phyloP scores from a whole-genome alignment of 1,140 invertebrate genomes.

The Anoplolepis gracilipes region DNA sequence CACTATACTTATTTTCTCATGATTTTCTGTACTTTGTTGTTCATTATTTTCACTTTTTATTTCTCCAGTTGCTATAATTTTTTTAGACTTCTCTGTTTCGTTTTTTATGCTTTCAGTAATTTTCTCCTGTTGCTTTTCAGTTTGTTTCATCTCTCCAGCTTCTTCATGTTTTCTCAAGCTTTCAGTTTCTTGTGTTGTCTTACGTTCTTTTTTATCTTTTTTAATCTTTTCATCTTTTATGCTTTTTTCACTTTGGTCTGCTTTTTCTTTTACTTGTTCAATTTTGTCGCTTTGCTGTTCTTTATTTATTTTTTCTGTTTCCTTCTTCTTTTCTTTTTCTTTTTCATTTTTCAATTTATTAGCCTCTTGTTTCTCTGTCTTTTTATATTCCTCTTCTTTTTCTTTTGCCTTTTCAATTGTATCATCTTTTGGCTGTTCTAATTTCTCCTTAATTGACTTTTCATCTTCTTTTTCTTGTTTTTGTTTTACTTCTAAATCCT shows the following conservation, averaged over 20 bases:
- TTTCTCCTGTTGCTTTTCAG: constrained; percentile 67
- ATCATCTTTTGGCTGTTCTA: background rate
- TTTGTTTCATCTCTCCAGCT: constrained; percentile 70
- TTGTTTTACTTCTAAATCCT: constrained; percentile 64
- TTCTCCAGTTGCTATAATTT: background rate
- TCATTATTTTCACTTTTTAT: constrained; percentile 21
- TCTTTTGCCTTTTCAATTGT: background rate
- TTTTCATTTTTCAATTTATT: constrained; percentile 61
- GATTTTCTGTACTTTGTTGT: background rate
- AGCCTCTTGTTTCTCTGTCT: constrained; percentile 27
- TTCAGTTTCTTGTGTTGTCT: constrained; percentile 31
- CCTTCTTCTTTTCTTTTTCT: constrained; percentile 51
- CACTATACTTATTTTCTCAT: background rate
- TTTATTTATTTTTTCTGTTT: constrained; percentile 8
- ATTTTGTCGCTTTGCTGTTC: constrained; percentile 38
- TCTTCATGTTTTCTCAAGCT: constrained; percentile 62
- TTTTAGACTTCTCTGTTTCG: background rate
- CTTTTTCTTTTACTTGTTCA: constrained; percentile 59
- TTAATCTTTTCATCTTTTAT: constrained; percentile 5
- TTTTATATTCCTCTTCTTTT: background rate
- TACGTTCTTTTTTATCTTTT: constrained; percentile 25
- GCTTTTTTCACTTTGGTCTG: constrained; percentile 11
- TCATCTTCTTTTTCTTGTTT: constrained; percentile 61
- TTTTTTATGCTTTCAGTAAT: background rate
- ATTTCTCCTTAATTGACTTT: background rate